Conservation (phyloP, 2,113 vertebrate species). For the Bujurquina vittata region DNA sequence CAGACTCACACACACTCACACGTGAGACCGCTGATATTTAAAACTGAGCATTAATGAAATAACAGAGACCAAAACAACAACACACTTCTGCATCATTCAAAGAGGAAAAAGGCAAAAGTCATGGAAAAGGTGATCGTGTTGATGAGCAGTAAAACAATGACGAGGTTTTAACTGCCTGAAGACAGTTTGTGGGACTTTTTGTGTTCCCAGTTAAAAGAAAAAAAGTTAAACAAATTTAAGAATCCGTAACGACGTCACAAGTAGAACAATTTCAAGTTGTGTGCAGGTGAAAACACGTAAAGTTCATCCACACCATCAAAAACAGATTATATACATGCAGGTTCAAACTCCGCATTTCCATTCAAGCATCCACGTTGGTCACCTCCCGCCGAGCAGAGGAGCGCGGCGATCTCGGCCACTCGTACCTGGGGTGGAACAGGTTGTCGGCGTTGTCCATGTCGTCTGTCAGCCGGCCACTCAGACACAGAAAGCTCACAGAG, state of each 20-base stretch:
- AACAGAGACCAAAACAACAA: background rate
- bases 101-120: background rate
- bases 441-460: constrained; percentile 41
- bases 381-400: background rate
- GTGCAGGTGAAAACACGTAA: no score
- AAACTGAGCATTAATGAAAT: background rate
- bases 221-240: no score
- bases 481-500: background rate
- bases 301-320: background rate
- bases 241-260: background rate
- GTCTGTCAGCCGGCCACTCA: background rate
- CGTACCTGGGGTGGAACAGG: constrained; percentile 61
- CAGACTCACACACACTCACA: no score
- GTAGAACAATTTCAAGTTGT: background rate
- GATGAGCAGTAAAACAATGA: background rate
- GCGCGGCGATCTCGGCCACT: background rate
- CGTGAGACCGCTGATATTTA: background rate
- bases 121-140: background rate
- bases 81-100: background rate
- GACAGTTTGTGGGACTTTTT: background rate
- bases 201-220: background rate
- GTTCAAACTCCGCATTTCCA: background rate
- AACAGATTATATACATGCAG: background rate
- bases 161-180: background rate
- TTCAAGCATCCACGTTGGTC: rapidly evolving